phyloP scores from a whole-genome alignment of 2,888 invertebrate genomes.

The Leucophora obtusa region DNA sequence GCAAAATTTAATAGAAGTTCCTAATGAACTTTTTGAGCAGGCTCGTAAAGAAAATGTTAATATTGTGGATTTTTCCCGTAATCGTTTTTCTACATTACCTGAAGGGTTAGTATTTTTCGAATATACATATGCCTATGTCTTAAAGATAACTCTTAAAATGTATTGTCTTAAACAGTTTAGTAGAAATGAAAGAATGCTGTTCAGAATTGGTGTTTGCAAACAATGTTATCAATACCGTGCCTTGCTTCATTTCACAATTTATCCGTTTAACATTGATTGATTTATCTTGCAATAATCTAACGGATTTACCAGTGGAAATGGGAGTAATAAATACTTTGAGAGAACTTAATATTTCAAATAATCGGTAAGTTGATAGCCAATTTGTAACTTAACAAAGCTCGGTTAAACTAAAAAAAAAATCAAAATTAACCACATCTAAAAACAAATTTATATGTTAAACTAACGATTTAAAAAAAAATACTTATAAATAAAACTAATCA shows the following conservation, averaged over 20 bases:
- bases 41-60: conserved; percentile 86
- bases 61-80: conserved; percentile 89
- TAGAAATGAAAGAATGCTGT: conserved; percentile 80
- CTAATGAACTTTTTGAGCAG: conserved; percentile 85
- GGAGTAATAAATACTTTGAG: conserved; percentile 83
- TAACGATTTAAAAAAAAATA: too few relatives aligned
- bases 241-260: conserved; percentile 83
- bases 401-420: too few relatives aligned
- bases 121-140: not conserved
- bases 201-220: conserved; percentile 85
- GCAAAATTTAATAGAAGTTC: conserved; percentile 83
- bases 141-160: not conserved
- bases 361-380: conserved; percentile 85
- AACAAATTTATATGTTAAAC: too few relatives aligned
- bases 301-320: conserved; percentile 83
- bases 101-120: conserved; percentile 80
- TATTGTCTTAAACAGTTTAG: conserved; percentile 77
- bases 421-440: too few relatives aligned
- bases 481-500: too few relatives aligned
- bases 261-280: conserved; percentile 85
- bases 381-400: too few relatives aligned
- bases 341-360: conserved; percentile 89
- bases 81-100: conserved; percentile 85
- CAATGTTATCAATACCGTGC: conserved; percentile 83
- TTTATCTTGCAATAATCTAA: conserved; percentile 86